These are phyloP conservation scores for Pseudomyrmex flavicornis DNA, from an alignment of 1,140 invertebrate species.

Conservation along the genomic window DNA sequence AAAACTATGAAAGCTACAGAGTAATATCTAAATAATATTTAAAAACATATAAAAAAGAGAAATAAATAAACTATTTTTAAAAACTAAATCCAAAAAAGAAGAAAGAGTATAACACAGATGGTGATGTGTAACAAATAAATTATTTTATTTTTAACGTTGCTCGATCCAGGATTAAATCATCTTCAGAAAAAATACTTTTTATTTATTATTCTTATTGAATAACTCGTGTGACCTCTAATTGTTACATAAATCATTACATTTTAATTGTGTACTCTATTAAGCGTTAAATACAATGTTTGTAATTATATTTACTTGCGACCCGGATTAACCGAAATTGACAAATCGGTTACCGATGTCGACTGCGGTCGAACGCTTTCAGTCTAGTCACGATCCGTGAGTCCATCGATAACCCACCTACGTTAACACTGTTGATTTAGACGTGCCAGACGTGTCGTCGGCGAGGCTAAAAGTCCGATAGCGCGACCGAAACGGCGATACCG, in stretches of 20 bases:
- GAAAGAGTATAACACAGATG: too few species aligned
- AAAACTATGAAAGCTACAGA: too few species aligned
- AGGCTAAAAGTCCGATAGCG: constrained; percentile 20
- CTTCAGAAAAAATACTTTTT: too few species aligned
- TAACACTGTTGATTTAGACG: constrained; percentile 20
- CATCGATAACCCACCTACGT: neutral
- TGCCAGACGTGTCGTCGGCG: neutral
- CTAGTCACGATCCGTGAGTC: neutral
- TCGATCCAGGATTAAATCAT: too few species aligned
- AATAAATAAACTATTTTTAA: too few species aligned
- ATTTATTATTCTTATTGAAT: neutral
- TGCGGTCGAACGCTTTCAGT: neutral
- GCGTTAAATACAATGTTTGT: neutral
- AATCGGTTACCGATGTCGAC: neutral
- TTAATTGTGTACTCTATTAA: neutral
- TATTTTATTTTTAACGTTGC: too few species aligned
- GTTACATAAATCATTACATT: neutral
- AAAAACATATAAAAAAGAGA: too few species aligned
- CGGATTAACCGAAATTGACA: neutral
- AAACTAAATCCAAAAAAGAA: too few species aligned
- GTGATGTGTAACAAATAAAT: too few species aligned
- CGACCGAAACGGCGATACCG: constrained; percentile 53
- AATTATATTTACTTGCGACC: neutral
- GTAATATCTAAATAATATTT: too few species aligned
- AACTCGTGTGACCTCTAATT: neutral